These are phyloP conservation scores for Sinocyclocheilus grahami DNA, from an alignment of 2,113 vertebrate genomes.

Conservation along the genomic window DNA sequence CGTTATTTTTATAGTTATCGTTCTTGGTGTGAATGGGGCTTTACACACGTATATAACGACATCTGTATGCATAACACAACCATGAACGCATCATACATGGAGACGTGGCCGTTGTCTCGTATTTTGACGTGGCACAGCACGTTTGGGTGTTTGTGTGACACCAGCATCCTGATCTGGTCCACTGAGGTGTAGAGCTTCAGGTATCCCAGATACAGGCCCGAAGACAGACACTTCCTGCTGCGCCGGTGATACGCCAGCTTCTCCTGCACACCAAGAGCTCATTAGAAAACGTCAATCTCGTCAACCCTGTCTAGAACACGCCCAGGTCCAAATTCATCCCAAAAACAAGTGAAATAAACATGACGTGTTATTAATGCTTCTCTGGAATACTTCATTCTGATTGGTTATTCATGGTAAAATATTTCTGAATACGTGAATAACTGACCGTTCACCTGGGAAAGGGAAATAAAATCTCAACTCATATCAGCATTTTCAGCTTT, in stretches of 20 bases:
- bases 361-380: not conserved
- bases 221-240: constrained; percentile 80
- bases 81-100: constrained; percentile 74
- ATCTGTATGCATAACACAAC: constrained; percentile 11
- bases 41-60: constrained; percentile 7
- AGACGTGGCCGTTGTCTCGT: constrained; percentile 86
- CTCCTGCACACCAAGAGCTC: constrained; percentile 66
- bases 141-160: constrained; percentile 86
- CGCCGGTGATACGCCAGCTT: constrained; percentile 85
- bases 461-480: too few species aligned
- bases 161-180: constrained; percentile 89
- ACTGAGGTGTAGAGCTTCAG: constrained; percentile 90
- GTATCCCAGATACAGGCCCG: constrained; percentile 89
- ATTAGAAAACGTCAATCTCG: not conserved
- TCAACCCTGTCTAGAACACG: not conserved
- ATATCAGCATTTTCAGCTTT: not conserved
- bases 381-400: not conserved
- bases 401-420: too few species aligned
- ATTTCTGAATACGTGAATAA: too few species aligned
- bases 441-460: too few species aligned
- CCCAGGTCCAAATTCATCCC: not conserved
- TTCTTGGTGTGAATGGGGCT: too few species aligned
- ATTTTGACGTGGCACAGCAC: constrained; percentile 89
- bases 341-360: not conserved
- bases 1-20: too few species aligned